A percentile compares a stretch with the other conserved stretches of the same genome.
These are phyloP conservation scores for Chroicocephalus ridibundus DNA, from an alignment of 2,113 vertebrate genomes.

Conservation along the genomic window DNA sequence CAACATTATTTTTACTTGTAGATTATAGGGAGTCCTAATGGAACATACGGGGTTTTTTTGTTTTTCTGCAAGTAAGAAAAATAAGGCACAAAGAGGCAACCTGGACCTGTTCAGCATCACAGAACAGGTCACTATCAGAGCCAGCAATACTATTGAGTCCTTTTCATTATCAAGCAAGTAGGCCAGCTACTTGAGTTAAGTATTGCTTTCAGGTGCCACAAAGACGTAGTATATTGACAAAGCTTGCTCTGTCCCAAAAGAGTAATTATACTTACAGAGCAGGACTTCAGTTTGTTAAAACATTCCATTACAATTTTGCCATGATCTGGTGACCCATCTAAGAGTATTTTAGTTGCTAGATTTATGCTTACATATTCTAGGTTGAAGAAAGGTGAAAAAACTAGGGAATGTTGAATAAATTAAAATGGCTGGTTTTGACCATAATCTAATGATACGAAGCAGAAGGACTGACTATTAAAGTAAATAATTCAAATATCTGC, in stretches of 20 bases:
- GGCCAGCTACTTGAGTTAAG: not conserved
- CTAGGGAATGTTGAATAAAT: not conserved
- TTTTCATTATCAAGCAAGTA: not conserved
- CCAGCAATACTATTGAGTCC: not conserved
- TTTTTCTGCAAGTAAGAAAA: not conserved
- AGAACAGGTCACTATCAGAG: not conserved
- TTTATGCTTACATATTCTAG: not conserved
- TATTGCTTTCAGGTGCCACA: not conserved
- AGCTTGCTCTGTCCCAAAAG: not conserved
- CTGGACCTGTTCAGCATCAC: not conserved
- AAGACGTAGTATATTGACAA: not conserved
- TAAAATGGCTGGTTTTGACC: not conserved
- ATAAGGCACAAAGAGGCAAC: not conserved
- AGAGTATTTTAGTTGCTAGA: not conserved
- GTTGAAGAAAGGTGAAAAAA: not conserved
- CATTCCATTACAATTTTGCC: not conserved
- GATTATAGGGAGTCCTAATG: not conserved
- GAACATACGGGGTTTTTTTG: accelerated
- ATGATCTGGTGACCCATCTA: not conserved
- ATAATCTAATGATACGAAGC: not conserved
- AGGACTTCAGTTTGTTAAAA: not conserved
- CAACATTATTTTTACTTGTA: not conserved
- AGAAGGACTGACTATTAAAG: not conserved
- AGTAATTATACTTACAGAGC: not conserved
- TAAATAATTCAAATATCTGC: not conserved